These are phyloP conservation scores for Zaprionus tsacasi DNA, from an alignment of 1,140 invertebrate species.

Conservation along the genomic window DNA sequence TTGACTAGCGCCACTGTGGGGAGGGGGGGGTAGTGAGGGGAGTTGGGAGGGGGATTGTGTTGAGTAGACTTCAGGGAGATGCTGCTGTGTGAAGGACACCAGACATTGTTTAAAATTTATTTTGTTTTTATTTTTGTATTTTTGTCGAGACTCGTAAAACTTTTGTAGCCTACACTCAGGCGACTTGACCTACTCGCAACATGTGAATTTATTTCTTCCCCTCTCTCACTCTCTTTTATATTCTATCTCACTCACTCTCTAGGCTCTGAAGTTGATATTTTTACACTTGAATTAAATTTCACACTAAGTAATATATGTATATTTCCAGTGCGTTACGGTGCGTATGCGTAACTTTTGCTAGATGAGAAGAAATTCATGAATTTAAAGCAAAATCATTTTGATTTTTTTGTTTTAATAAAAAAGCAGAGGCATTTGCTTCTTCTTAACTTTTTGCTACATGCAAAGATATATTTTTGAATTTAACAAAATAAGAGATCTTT, in stretches of 20 bases:
- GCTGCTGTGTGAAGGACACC: conserved; percentile 46
- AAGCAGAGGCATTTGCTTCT: too few relatives aligned
- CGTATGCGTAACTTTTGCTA: conserved; percentile 29
- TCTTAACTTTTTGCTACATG: too few relatives aligned
- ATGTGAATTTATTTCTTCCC: conserved; percentile 40
- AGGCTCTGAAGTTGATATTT: conserved; percentile 9
- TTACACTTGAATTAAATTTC: conserved; percentile 18
- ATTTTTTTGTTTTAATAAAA: too few relatives aligned
- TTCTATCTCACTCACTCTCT: background rate
- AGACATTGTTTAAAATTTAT: conserved; percentile 38
- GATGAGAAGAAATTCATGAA: too few relatives aligned
- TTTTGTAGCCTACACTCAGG: conserved; percentile 55
- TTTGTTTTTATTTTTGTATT: conserved; percentile 42
- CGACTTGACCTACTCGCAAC: conserved; percentile 64
- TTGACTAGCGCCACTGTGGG: conserved; percentile 33
- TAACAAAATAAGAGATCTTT: too few relatives aligned
- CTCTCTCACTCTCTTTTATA: background rate
- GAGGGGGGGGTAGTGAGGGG: background rate
- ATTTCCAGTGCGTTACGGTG: background rate
- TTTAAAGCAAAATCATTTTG: too few relatives aligned
- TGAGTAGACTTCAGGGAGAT: background rate
- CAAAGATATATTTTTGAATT: too few relatives aligned
- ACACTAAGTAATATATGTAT: conserved; percentile 5
- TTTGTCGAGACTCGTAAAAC: conserved; percentile 47
- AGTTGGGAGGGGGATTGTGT: background rate